Base-by-base conservation (phyloP, 2,113 vertebrate species). In the Haemorhous mexicanus region DNA sequence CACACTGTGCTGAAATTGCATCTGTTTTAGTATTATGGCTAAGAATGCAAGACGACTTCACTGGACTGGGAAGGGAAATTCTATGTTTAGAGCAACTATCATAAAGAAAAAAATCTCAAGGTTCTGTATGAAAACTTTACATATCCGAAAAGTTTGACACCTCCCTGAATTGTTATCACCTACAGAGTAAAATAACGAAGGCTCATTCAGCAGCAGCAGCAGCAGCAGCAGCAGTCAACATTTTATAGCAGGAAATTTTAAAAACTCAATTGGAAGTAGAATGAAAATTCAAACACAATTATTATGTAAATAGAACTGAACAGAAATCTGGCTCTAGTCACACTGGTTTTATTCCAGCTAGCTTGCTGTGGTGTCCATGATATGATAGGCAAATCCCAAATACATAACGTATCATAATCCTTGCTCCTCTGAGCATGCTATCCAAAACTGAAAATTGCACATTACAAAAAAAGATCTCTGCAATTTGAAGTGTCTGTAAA, bases 401-500 rank as follows among this genome's bases (percentile, higher is more conserved):
- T 69, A 91, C 1, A 9, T 56, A 94, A 44, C 35, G 35, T 10
- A 13, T 85, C 43, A 78, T 81, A 94, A 76, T 85, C 93, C 67
- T 87, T 91, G 47, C 43, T 83, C 68, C 70, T 77, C 33, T 62
- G 55, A 91, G 39, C 26, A 62, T 47, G 46, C n/a, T 73, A 89
- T 85, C 72, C 87, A 93, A 93, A 94, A 37, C 55, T 83, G 78
- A 89, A 95, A 90, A 91, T 8, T 66, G 75, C 39, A 80, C 4
- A 5, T 80, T 94, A 72, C 24, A 85, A 62, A 84, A 89, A 94
- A 67, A 88, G 35, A 77, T 80, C 33, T 39, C 61, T 70, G 63
- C 84, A 69, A 95, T 93, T 67, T 90, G 61, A 83, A 88, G 50
- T 18, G 75, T 62, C 37, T 85, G 78, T 67, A 91, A 91, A 90